These are phyloP conservation scores for Sebastes diploproa DNA, from an alignment of 2,797 vertebrate genomes.

Conservation along the genomic window DNA sequence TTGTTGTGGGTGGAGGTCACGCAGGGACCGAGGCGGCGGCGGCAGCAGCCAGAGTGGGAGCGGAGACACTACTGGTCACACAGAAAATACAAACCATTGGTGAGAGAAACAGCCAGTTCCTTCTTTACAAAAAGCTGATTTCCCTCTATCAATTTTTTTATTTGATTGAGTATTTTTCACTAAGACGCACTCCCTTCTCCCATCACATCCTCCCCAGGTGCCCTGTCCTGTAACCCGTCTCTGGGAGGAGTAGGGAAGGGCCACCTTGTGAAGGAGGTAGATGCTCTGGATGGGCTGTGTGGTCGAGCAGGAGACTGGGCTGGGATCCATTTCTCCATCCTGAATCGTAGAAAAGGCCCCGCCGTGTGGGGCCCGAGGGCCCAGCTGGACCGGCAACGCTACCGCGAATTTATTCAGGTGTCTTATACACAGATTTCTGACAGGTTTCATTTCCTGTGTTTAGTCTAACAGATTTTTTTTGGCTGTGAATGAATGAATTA, in stretches of 20 bases:
- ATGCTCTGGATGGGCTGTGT: slow-evolving; percentile 94
- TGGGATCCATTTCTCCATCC: slow-evolving; percentile 92
- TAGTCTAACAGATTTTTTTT: neutral
- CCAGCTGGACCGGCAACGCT: slow-evolving; percentile 90
- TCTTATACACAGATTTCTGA: neutral
- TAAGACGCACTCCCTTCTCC: neutral
- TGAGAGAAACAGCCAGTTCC: slow-evolving; percentile 54
- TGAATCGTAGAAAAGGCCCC: slow-evolving; percentile 93
- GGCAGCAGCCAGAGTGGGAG: slow-evolving; percentile 86
- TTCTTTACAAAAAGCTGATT: neutral
- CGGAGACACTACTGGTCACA: slow-evolving; percentile 89
- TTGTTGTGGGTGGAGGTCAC: slow-evolving; percentile 86
- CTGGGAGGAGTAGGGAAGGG: slow-evolving; percentile 96
- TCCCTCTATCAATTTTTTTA: neutral
- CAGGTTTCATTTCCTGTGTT: neutral
- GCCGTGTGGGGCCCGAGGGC: slow-evolving; percentile 97
- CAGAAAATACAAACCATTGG: slow-evolving; percentile 91
- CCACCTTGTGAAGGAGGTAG: slow-evolving; percentile 93
- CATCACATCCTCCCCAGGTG: slow-evolving; percentile 76
- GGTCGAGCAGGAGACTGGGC: slow-evolving; percentile 90
- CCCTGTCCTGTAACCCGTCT: slow-evolving; percentile 97
- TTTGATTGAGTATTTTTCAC: neutral
- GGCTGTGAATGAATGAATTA: neutral
- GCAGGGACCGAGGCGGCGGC: slow-evolving; percentile 87
- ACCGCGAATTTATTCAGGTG: slow-evolving; percentile 92